A percentile compares a stretch with the other conserved stretches of the same genome.
These are phyloP conservation scores for Sinocyclocheilus anophthalmus DNA, from an alignment of 2,113 vertebrate genomes.

Conservation along the genomic window DNA sequence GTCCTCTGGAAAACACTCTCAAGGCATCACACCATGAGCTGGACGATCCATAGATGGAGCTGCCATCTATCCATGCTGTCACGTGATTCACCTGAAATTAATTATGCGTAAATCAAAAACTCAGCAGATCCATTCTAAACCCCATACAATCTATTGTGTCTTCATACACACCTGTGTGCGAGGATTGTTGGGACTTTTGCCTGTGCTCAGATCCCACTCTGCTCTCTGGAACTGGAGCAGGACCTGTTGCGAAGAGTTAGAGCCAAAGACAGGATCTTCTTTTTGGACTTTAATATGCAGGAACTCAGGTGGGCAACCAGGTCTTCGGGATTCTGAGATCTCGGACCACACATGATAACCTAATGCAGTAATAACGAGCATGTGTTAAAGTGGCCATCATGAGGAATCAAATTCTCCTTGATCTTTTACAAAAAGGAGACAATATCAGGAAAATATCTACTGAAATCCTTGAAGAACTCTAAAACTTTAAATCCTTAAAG, in stretches of 20 bases:
- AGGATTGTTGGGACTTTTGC: constrained; percentile 90
- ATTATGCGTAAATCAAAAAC: neutral
- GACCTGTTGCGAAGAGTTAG: constrained; percentile 67
- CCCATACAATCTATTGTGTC: neutral
- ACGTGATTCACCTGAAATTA: constrained; percentile 82
- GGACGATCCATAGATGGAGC: constrained; percentile 92
- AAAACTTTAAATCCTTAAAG: neutral
- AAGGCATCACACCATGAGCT: constrained; percentile 89
- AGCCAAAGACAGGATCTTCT: constrained; percentile 85
- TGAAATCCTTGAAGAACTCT: neutral
- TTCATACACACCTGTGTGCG: constrained; percentile 75
- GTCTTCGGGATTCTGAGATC: constrained; percentile 68
- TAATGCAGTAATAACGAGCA: constrained; percentile 52
- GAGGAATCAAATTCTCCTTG: neutral
- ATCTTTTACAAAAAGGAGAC: neutral
- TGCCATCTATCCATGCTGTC: constrained; percentile 94
- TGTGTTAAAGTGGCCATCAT: neutral
- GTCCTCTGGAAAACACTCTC: constrained; percentile 82
- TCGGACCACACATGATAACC: constrained; percentile 81
- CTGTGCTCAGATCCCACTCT: constrained; percentile 80
- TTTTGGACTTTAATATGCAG: constrained; percentile 83
- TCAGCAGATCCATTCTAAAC: neutral
- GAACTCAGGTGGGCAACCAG: constrained; percentile 85
- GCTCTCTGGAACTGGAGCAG: constrained; percentile 86
- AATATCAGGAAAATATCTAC: neutral